Base-by-base conservation (phyloP, 1,140 invertebrate species). In the Heliconius hewitsoni region DNA sequence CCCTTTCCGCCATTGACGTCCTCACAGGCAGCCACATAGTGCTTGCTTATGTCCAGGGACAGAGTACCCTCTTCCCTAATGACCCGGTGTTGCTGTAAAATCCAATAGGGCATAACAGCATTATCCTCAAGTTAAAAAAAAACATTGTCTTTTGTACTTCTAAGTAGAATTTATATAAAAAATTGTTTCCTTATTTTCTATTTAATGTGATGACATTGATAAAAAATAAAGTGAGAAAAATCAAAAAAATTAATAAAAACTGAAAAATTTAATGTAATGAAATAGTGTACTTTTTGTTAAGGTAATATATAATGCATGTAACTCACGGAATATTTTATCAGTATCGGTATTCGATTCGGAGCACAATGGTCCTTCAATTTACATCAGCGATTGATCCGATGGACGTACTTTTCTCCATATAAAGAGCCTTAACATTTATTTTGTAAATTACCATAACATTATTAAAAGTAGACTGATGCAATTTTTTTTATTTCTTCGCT, bases 281-380 rank as follows among this genome's bases (percentile, higher is more conserved):
- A 18, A 16, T 30, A 66, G 9, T 27, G 27, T 27, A 16, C 13
- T 30, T 66, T 66, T 66, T 66, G 27, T 5, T 30, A 16, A 16
- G 8, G 9, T 23, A 37, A 37, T 37, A 9, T 11, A n/a, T 3
- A 23, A 9, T 57, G 55, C n/a, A 57, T 30, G 4, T 66, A 23
- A 16, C 9, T 66, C 27, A 76, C 74, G 39, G 52, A 73, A 72
- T 52, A 66, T 75, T 74, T 79, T 73, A 82, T 78, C 82, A 82
- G 75, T 80, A 74, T 74, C 73, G 79, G 80, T 79, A 86, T 83
- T 80, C 81, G 80, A 83, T 79, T 83, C 83, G 57, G 78, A 72
- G 77, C 80, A 85, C 84, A 87, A 86, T 84, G 83, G 83, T 79
- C 77, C 79, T 80, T 83, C 81, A 83, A 87, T 87, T 87, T 87